Conservation (phyloP, 2,113 vertebrate species). For the Melanocharis versteri region DNA sequence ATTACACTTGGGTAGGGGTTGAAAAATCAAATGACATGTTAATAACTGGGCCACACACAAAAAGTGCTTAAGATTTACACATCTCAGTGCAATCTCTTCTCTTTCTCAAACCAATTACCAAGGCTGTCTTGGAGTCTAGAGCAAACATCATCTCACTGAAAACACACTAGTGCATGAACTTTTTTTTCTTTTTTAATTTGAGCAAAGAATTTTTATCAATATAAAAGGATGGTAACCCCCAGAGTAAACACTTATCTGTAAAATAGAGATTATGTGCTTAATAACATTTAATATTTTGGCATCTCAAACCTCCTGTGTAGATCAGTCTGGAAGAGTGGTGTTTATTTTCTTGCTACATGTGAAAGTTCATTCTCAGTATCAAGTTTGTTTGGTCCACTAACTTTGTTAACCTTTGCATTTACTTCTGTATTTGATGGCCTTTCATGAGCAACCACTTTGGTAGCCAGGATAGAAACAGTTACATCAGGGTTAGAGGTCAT, state of each 20-base stretch:
- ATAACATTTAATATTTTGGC: slow-evolving; percentile 73
- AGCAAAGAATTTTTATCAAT: slow-evolving; percentile 43
- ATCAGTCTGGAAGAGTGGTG: slow-evolving; percentile 62
- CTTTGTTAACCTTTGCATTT: slow-evolving; percentile 82
- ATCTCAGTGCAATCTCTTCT: background rate
- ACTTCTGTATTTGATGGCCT: slow-evolving; percentile 74
- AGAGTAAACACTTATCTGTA: slow-evolving; percentile 69
- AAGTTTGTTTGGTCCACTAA: slow-evolving; percentile 84
- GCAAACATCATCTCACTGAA: background rate
- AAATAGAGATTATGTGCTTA: slow-evolving; percentile 70
- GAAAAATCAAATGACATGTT: background rate
- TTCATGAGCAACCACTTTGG: slow-evolving; percentile 70
- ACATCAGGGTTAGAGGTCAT: slow-evolving; percentile 76
- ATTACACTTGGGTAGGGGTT: background rate
- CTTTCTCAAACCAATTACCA: background rate
- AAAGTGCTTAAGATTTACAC: background rate
- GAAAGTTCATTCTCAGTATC: slow-evolving; percentile 83
- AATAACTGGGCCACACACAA: background rate
- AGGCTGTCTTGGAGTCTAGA: background rate
- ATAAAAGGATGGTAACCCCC: slow-evolving; percentile 59
- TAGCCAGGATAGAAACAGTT: slow-evolving; percentile 72
- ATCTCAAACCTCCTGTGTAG: slow-evolving; percentile 75
- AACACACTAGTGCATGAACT: background rate
- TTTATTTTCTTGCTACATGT: slow-evolving; percentile 80
- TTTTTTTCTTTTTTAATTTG: slow-evolving; percentile 6